Base-by-base conservation (phyloP, 2,797 vertebrate species). In the Acipenser transmontanus region DNA sequence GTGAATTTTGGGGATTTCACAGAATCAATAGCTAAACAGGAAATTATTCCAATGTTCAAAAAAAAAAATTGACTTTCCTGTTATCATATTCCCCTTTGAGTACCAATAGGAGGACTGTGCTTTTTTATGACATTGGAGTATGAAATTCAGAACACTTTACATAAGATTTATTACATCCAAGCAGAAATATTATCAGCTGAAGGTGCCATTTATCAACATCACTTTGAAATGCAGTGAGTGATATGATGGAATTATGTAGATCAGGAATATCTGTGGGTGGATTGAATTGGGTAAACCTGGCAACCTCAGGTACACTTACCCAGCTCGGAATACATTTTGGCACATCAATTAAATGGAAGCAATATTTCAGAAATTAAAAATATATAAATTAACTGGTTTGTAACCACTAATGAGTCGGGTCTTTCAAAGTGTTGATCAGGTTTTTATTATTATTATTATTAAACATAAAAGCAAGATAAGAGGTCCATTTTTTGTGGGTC, bases 171-270 rank as follows among this genome's bases (percentile, higher is more conserved):
- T 95, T 93, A 93, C 91, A 94, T 92, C 91, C 90, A 92, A 94
- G 94, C 90, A 93, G 93, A 94, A 95, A 93, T 91, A 96, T 92
- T 93, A 93, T 94, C 93, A 88, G 89, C 88, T 89, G 89, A 85
- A 85, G 89, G 88, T 91, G 85, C 89, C 94, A 95, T 97, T 94
- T 91, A 96, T 97, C 96, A 98, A 87, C 74, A 88, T 82, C 87
- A 89, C 91, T 89, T 84, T 85, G 91, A 94, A 91, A 92, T 87
- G 82, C 85, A 80, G 83, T 88, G 91, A 94, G 89, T 89, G 93
- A 94, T 92, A 90, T 93, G 91, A 94, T 93, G 92, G 92, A 91
- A 96, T 97, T 95, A 95, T 97, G 95, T 92, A 97, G 93, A 97
- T 97, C 93, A 92, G 90, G 88, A 87, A 87, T 89, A 93, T 93